Evolutionary conservation across 2,113 vertebrate genomes (phyloP).

Genomic region (Odontesthes bonariensis): DNA sequence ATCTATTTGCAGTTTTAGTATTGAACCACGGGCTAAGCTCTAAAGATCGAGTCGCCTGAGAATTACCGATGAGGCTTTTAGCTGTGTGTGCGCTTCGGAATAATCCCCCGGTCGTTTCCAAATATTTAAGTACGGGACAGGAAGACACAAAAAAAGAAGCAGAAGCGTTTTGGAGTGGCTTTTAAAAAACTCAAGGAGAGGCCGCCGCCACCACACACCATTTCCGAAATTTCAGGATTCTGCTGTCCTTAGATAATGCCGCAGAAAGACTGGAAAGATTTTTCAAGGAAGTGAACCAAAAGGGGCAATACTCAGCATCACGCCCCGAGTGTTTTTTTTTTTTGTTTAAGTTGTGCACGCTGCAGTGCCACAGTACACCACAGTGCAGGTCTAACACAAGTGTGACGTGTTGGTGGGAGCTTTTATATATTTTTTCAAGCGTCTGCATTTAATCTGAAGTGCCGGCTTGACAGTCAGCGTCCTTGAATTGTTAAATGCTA

Average conservation of each 20-base stretch:
- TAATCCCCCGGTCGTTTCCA: slow-evolving; percentile 7
- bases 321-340: background rate
- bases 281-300: slow-evolving; percentile 16
- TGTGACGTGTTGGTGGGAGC: background rate
- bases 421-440: slow-evolving; percentile 12
- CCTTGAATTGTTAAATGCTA: slow-evolving; percentile 20
- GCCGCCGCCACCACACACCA: background rate
- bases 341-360: background rate
- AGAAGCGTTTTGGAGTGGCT: background rate
- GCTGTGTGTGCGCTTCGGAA: background rate
- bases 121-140: background rate
- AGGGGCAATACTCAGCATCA: background rate
- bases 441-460: slow-evolving; percentile 39
- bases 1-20: slow-evolving; percentile 33
- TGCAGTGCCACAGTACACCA: slow-evolving; percentile 5
- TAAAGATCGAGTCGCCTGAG: slow-evolving; percentile 37
- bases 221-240: background rate
- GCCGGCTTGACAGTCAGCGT: slow-evolving; percentile 4
- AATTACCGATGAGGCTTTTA: slow-evolving; percentile 29
- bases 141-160: slow-evolving; percentile 5
- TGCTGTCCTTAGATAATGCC: slow-evolving; percentile 3
- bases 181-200: slow-evolving; percentile 9
- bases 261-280: background rate
- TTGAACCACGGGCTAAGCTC: slow-evolving; percentile 27
- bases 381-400: slow-evolving; percentile 15